Evolutionary conservation across 2,888 invertebrate species (phyloP).

Genomic region (Agrotis puta): DNA sequence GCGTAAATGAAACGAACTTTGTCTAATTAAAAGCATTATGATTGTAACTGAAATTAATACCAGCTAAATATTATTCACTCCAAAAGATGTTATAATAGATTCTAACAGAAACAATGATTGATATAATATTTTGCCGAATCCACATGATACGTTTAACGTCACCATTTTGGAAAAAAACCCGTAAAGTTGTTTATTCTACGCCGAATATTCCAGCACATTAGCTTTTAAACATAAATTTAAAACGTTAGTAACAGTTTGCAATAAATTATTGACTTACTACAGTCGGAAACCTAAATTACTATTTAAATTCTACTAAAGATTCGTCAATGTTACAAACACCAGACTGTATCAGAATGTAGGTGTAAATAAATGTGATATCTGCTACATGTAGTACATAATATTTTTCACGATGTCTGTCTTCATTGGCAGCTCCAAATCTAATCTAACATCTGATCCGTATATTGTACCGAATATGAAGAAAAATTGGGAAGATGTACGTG

Average conservation of each 20-base stretch:
- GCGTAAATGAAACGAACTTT: conserved; percentile 5
- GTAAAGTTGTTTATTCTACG: not conserved
- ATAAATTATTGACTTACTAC: conserved; percentile 28
- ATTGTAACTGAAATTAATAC: not conserved
- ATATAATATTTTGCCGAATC: no score
- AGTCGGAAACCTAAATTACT: conserved; percentile 11
- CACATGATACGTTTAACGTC: no score
- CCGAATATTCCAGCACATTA: not conserved
- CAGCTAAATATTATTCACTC: not conserved
- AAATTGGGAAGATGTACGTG: conserved; percentile 41
- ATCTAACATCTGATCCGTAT: conserved; percentile 44
- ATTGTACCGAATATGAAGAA: conserved; percentile 39
- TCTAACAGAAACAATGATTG: no score
- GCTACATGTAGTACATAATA: conserved; percentile 5
- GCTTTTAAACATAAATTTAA: not conserved
- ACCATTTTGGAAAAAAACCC: not conserved
- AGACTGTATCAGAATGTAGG: conserved; percentile 4
- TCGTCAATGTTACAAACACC: conserved; percentile 13
- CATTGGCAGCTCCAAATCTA: conserved; percentile 51
- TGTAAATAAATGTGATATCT: conserved; percentile 32
- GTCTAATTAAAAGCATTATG: conserved; percentile 16
- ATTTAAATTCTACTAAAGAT: conserved; percentile 10
- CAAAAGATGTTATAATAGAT: no score
- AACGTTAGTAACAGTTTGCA: conserved; percentile 4
- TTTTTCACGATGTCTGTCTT: conserved; percentile 10